Conservation (phyloP, 2,113 vertebrate genomes). For the Synodontis membranacea region DNA sequence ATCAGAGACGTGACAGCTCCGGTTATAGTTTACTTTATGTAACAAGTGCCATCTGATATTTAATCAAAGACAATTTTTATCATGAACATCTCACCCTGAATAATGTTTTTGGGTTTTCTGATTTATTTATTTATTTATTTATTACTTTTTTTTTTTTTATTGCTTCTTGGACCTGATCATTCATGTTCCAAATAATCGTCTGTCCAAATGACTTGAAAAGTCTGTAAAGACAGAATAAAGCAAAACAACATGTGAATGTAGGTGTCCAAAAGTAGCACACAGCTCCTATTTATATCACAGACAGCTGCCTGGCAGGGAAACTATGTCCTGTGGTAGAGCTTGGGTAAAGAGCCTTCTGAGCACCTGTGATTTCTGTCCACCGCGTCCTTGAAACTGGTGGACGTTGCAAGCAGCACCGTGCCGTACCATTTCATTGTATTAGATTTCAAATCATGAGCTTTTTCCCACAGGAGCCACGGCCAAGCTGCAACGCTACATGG, state of each 20-base stretch:
- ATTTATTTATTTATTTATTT: background rate
- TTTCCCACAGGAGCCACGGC: background rate
- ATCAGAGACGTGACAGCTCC: background rate
- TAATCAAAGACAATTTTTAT: background rate
- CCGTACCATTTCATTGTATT: background rate
- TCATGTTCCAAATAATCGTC: background rate
- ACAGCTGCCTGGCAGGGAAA: conserved; percentile 50
- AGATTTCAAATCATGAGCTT: background rate
- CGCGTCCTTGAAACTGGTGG: conserved; percentile 34
- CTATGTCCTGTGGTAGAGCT: conserved; percentile 21
- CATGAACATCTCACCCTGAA: background rate
- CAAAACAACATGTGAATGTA: conserved; percentile 22
- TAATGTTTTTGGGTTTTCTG: background rate
- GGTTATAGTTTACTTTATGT: conserved; percentile 1
- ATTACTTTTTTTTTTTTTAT: background rate
- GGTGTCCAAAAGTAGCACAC: conserved; percentile 37
- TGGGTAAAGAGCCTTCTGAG: conserved; percentile 7
- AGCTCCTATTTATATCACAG: conserved; percentile 50
- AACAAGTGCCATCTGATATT: background rate
- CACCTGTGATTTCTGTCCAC: conserved; percentile 45
- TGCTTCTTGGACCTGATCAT: background rate
- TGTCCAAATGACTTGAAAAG: background rate
- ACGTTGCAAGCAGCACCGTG: background rate
- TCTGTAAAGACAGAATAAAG: background rate
- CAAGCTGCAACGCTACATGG: background rate